Base-by-base conservation (phyloP, 37 sponge, comb jelly and placozoan species). In the Beroe ovata region DNA sequence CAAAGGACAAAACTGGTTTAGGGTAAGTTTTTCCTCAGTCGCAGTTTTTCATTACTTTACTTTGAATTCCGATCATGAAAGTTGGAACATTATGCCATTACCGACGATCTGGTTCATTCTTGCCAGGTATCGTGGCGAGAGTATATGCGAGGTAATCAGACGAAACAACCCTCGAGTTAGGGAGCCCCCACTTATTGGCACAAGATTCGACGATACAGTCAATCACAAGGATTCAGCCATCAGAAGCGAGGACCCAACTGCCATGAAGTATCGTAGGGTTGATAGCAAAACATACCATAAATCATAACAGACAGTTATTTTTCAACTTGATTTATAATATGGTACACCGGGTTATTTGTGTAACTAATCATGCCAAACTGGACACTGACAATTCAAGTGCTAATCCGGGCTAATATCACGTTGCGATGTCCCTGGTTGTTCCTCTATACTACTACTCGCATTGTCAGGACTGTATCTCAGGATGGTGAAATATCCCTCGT, bases 1-100 rank as follows among this genome's bases (percentile, higher is more conserved):
- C 94, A 21, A 64, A 39, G 60, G 60, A 72, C 91, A 96, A 94
- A 64, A 93, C 39, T 62, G 96, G 96, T 0, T 64, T 96, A 25
- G 96, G 96, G 96, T 95, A 88, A 32, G 92, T 92, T 0, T 14
- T 66, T 66, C 21, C 22, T 47, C n/a, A n/a, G n/a, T n/a, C n/a
- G n/a, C n/a, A n/a, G n/a, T n/a, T n/a, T n/a, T n/a, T n/a, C n/a
- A n/a, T n/a, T n/a, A n/a, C n/a, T n/a, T n/a, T n/a, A n/a, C n/a
- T n/a, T n/a, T n/a, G n/a, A n/a, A n/a, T n/a, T n/a, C n/a, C n/a
- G n/a, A n/a, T n/a, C n/a, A n/a, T n/a, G n/a, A n/a, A n/a, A n/a
- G n/a, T n/a, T n/a, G n/a, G n/a, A n/a, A n/a, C n/a, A n/a, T n/a
- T n/a, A n/a, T n/a, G n/a, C n/a, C n/a, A n/a, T n/a, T n/a, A n/a